Conservation (phyloP, 2,888 invertebrate species). For the Iselma pallidipennis region DNA sequence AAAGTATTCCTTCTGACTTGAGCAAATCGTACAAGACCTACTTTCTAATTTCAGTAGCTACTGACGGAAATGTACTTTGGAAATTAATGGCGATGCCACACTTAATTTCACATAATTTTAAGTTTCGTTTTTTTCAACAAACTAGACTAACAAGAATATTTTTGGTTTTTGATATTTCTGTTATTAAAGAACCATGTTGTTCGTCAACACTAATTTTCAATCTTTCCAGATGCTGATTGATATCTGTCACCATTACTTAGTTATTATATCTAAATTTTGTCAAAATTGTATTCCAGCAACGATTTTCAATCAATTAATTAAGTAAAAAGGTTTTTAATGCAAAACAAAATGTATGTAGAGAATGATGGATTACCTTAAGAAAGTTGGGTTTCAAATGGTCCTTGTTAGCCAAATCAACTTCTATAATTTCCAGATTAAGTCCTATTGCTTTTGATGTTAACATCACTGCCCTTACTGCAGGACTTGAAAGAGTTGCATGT, state of each 20-base stretch:
- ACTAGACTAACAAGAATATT: background rate
- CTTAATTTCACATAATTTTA: background rate
- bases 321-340: too few species aligned
- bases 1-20: background rate
- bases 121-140: too few species aligned
- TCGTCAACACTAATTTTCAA: background rate
- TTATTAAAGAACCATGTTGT: background rate
- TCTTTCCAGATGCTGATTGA: background rate
- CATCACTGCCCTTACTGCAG: slow-evolving; percentile 57
- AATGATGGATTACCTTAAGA: slow-evolving; percentile 45
- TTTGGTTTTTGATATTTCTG: too few species aligned
- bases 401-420: slow-evolving; percentile 50
- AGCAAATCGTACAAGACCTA: background rate
- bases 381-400: slow-evolving; percentile 51
- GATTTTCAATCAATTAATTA: background rate
- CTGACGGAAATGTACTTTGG: background rate
- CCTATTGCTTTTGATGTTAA: slow-evolving; percentile 56
- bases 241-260: background rate
- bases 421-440: slow-evolving; percentile 52
- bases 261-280: background rate
- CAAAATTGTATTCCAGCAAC: background rate
- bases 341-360: too few species aligned
- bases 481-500: slow-evolving; percentile 55
- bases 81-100: background rate
- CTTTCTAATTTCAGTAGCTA: background rate